Percentiles rank a stretch among this genome's conserved stretches.
These are phyloP conservation scores for Allobates femoralis DNA, from an alignment of 2,797 vertebrate genomes.

Conservation along the genomic window DNA sequence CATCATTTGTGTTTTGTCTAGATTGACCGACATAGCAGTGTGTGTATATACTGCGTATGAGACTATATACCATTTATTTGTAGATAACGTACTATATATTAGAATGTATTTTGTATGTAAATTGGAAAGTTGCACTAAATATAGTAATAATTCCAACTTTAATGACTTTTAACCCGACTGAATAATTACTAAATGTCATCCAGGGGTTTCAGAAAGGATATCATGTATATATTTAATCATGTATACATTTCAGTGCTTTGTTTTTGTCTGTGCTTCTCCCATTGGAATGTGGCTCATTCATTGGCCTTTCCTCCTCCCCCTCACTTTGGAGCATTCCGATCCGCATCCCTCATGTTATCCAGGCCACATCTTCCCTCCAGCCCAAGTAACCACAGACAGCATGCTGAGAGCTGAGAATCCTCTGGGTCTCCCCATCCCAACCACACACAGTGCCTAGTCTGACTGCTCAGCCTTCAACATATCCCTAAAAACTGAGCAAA, in stretches of 20 bases:
- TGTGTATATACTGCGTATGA: neutral
- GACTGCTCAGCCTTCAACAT: constrained; percentile 57
- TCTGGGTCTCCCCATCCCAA: constrained; percentile 67
- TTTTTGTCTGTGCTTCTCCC: constrained; percentile 54
- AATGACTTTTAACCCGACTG: neutral
- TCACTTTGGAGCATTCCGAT: constrained; percentile 52
- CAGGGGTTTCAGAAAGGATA: neutral
- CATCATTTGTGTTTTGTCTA: neutral
- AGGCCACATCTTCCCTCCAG: constrained; percentile 72
- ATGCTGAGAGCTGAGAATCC: constrained; percentile 67
- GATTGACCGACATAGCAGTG: neutral
- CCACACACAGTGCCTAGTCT: constrained; percentile 69
- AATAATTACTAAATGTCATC: neutral
- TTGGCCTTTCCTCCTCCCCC: constrained; percentile 53
- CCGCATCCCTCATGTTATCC: constrained; percentile 67
- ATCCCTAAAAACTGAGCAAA: constrained; percentile 58
- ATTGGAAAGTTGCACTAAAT: neutral
- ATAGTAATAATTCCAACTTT: neutral
- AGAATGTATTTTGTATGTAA: neutral
- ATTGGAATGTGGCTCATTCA: constrained; percentile 59
- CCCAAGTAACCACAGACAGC: constrained; percentile 58
- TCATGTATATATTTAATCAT: constrained; percentile 12
- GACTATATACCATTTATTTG: neutral
- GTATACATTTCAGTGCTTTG: constrained; percentile 30
- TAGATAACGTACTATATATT: neutral